phyloP scores from a whole-genome alignment of 2,797 vertebrate genomes.

The Sebastes dallii region DNA sequence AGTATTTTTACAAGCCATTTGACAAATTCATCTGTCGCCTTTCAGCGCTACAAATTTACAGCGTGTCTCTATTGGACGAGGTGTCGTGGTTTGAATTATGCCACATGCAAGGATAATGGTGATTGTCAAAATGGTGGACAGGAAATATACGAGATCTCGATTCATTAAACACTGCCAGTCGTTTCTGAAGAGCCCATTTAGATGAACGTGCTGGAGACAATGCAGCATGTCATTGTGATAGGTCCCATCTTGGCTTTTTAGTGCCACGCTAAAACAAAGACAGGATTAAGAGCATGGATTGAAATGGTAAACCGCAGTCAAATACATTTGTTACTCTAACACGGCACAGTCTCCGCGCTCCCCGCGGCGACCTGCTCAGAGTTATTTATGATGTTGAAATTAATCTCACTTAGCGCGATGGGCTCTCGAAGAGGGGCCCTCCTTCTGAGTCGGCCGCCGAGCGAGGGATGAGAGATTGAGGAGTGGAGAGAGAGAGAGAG shows the following conservation, averaged over 20 bases:
- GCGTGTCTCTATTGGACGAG: slow-evolving; percentile 7
- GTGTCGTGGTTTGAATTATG: slow-evolving; percentile 43
- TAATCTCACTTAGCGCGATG: slow-evolving; percentile 84
- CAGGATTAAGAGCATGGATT: slow-evolving; percentile 67
- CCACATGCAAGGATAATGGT: slow-evolving; percentile 42
- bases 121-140: slow-evolving; percentile 51
- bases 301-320: slow-evolving; percentile 65
- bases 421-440: slow-evolving; percentile 77
- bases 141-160: slow-evolving; percentile 50
- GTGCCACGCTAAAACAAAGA: slow-evolving; percentile 66
- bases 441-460: slow-evolving; percentile 70
- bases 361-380: slow-evolving; percentile 70
- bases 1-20: slow-evolving; percentile 2
- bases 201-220: slow-evolving; percentile 57
- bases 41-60: slow-evolving; percentile 23
- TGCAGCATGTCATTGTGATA: slow-evolving; percentile 46
- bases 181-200: slow-evolving; percentile 40
- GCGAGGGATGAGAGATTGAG: slow-evolving; percentile 77
- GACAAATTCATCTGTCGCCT: slow-evolving; percentile 28
- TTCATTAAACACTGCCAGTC: slow-evolving; percentile 56
- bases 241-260: slow-evolving; percentile 47
- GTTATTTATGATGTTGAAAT: slow-evolving; percentile 87
- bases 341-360: slow-evolving; percentile 41
- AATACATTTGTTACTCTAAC: slow-evolving; percentile 69
- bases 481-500: slow-evolving; percentile 67